Conservation (phyloP, 2,797 vertebrate species). For the Rhodeus uyekii region DNA sequence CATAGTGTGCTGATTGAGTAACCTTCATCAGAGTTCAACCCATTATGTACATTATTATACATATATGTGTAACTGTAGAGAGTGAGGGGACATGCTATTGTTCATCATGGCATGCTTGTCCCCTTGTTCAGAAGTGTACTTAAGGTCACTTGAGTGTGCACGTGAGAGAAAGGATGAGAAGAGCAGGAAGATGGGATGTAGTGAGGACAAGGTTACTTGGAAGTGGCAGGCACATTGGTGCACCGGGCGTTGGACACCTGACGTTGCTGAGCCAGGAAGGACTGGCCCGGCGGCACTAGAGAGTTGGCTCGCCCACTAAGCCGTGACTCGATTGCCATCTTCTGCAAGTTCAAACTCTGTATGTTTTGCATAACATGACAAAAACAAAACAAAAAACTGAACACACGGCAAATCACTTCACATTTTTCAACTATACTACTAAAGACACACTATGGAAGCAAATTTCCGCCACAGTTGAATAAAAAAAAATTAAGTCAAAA, state of each 20-base stretch:
- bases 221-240: constrained; percentile 78
- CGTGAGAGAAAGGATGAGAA: constrained; percentile 34
- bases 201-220: constrained; percentile 78
- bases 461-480: too few relatives aligned
- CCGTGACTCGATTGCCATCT: constrained; percentile 90
- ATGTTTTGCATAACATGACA: not conserved
- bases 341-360: constrained; percentile 92
- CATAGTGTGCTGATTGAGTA: constrained; percentile 9
- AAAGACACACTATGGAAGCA: too few relatives aligned
- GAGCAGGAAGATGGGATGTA: not conserved
- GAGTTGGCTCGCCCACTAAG: constrained; percentile 77
- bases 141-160: constrained; percentile 93
- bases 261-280: constrained; percentile 93
- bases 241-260: constrained; percentile 88
- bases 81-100: constrained; percentile 41
- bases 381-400: not conserved
- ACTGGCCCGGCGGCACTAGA: constrained; percentile 73
- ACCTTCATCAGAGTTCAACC: not conserved
- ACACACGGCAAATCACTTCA: not conserved
- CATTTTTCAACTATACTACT: too few relatives aligned
- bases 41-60: constrained; percentile 15
- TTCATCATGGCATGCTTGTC: constrained; percentile 53
- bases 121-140: constrained; percentile 56
- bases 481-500: too few relatives aligned
- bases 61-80: constrained; percentile 10